Base-by-base conservation (phyloP, 2,113 vertebrate genomes). In the Paramormyrops kingsleyae region DNA sequence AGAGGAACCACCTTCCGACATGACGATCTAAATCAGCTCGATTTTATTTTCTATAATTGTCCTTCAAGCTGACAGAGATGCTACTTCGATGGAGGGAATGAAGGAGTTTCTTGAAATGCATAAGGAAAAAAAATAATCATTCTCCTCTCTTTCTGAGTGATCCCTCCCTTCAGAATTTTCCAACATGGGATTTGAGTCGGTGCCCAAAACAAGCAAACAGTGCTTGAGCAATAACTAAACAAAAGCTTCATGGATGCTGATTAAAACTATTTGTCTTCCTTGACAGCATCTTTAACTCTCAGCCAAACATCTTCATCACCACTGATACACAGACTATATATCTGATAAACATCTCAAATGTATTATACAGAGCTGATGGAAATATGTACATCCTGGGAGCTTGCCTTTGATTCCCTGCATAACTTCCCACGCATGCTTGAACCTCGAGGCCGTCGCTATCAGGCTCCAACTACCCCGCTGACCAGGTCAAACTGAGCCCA, bases 151-250 rank as follows among this genome's bases (percentile, higher is more conserved):
- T 80, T 89, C 80, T 19, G 21, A 89, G 19, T 19, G 74, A 84
- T 46, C 6, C 39, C 39, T 39, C n/a, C 53, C 50, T 31, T 85
- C 77, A 53, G 77, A 47, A n/a, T 12, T 62, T 62, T 85, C 77
- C 80, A 4, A 84, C 44, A 42, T 84, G 88, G 52, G 80, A 46
- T 35, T 62, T 85, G 77, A 46, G 5, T 47, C 10, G 17, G 52
- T 62, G 77, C 77, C 88, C 24, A 80, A 89, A 62, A 89, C 77
- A 59, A 89, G 59, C 77, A 56, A 83, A 89, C 52, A 85, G 52
- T 3, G 24, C 52, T 50, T 24, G 53, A 47, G 52, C 77, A 62
- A 52, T 42, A 77, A 44, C 47, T 53, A 89, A 89, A 85, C 24
- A 89, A 50, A 89, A 24, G 15, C 1, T 24, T 44, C 19, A 89